phyloP scores from a whole-genome alignment of 2,797 vertebrate genomes.

The Xiphorhynchus erythropygius region DNA sequence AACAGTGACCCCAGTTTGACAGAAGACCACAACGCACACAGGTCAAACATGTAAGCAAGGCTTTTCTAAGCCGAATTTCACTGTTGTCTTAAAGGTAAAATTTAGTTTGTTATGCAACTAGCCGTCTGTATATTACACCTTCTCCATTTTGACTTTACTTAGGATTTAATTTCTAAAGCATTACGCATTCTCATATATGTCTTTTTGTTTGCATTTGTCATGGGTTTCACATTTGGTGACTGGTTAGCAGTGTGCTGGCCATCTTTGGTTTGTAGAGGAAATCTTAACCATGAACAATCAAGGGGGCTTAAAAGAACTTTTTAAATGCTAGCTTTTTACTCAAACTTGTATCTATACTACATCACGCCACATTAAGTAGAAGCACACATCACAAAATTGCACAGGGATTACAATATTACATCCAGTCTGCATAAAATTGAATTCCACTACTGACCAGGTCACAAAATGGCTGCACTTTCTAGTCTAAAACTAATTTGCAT shows the following conservation, averaged over 20 bases:
- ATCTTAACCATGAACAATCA: conserved; percentile 80
- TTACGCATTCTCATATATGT: conserved; percentile 62
- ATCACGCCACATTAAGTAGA: conserved; percentile 87
- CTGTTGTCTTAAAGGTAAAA: conserved; percentile 77
- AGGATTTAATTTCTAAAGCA: conserved; percentile 73
- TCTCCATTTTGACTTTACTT: conserved; percentile 87
- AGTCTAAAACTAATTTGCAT: conserved; percentile 91
- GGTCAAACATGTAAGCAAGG: conserved; percentile 76
- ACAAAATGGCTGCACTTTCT: conserved; percentile 89
- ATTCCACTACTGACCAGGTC: conserved; percentile 86
- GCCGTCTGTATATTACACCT: conserved; percentile 77
- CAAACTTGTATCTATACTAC: conserved; percentile 84
- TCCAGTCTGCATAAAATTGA: conserved; percentile 89
- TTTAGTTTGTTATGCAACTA: conserved; percentile 80
- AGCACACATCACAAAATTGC: conserved; percentile 92
- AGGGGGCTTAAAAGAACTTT: conserved; percentile 77
- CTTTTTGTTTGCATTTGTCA: conserved; percentile 69
- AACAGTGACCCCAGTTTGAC: conserved; percentile 81
- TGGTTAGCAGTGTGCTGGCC: conserved; percentile 85
- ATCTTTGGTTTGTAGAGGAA: conserved; percentile 84
- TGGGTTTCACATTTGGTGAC: conserved; percentile 81
- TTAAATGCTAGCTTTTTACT: conserved; percentile 72
- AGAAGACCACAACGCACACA: conserved; percentile 76
- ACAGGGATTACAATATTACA: conserved; percentile 92
- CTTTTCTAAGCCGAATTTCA: conserved; percentile 75